Base-by-base conservation (phyloP, 1,140 invertebrate genomes). In the Ceratosolen solmsi region DNA sequence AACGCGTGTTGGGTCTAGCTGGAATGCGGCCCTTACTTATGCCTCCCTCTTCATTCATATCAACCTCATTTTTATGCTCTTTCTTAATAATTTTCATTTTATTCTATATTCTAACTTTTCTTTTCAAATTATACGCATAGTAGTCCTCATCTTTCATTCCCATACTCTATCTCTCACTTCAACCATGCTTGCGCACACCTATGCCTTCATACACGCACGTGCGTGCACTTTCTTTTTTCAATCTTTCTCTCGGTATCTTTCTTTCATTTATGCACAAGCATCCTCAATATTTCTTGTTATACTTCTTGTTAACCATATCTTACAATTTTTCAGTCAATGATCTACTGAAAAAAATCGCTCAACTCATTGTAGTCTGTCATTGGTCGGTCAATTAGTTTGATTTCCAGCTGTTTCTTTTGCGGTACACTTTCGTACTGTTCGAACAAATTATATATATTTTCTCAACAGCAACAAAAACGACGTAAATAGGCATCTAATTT, bases 381-480 rank as follows among this genome's bases (percentile, higher is more conserved):
- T 91, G 87, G 89, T 91, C 89, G 89, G 89, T 91, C 89, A 87
- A 89, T 90, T 88, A 89, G 84, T 91, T 92, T 92, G 89, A 92
- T 92, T 92, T 88, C 90, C 89, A 91, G 90, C 87, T 91, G 87
- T 89, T 91, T 87, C 89, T 88, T 90, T 86, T 85, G 87, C 88
- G 87, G 88, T 88, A 89, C 86, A 89, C 87, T 91, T 89, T 91
- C 85, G 89, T 89, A 89, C 88, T 89, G 90, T 91, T 89, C 89
- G 20, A 78, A 91, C 82, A 88, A 90, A 90, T 89, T 91, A 90
- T 89, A 91, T n/a, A n/a, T 87, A 91, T 85, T 91, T 87, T 89
- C 89, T 89, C 86, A 89, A 90, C 87, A 89, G 87, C 80, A 86
- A 82, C 86, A 84, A 88, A 54, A 89, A 88, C 30, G 85, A 58